A percentile compares a stretch with the other conserved stretches of the same genome.
These are phyloP conservation scores for Lagria hirta DNA, from an alignment of 2,888 invertebrate genomes.

Conservation along the genomic window DNA sequence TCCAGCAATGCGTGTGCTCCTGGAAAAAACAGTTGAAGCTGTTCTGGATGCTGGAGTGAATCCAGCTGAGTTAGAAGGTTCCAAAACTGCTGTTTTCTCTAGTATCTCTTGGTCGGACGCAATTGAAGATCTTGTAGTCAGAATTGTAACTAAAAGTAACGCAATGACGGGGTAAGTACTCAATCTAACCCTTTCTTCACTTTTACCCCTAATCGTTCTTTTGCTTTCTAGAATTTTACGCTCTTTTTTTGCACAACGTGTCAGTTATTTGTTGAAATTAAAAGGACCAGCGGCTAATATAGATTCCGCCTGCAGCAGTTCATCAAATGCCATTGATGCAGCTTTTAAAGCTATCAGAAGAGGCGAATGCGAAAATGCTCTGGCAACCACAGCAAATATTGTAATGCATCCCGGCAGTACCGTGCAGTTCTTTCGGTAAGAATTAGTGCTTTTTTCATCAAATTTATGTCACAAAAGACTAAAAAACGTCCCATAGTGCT, in stretches of 20 bases:
- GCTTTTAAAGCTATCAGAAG: conserved; percentile 74
- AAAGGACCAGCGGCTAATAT: conserved; percentile 86
- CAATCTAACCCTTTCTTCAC: not conserved
- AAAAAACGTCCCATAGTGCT: too few species aligned
- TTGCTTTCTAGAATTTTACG: conserved; percentile 57
- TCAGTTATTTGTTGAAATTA: conserved; percentile 85
- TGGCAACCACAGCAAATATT: conserved; percentile 85
- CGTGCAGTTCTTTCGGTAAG: conserved; percentile 77
- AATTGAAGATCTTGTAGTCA: conserved; percentile 76
- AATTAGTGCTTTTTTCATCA: too few species aligned
- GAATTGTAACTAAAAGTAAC: conserved; percentile 65
- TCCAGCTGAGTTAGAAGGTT: conserved; percentile 69
- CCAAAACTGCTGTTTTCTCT: conserved; percentile 75
- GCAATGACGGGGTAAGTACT: conserved; percentile 9
- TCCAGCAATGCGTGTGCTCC: conserved; percentile 59
- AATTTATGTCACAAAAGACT: too few species aligned
- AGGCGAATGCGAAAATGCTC: conserved; percentile 84
- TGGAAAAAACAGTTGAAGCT: conserved; percentile 63
- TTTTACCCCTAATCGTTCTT: not conserved
- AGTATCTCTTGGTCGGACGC: conserved; percentile 74
- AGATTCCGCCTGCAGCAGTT: conserved; percentile 94
- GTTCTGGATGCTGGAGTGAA: conserved; percentile 64
- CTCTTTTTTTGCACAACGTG: conserved; percentile 88
- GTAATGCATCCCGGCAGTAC: conserved; percentile 86
- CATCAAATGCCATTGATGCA: conserved; percentile 82